A percentile compares a stretch with the other conserved stretches of the same genome.
Conservation (phyloP, 1,140 invertebrate genomes). For the Drosophila nikananu region DNA sequence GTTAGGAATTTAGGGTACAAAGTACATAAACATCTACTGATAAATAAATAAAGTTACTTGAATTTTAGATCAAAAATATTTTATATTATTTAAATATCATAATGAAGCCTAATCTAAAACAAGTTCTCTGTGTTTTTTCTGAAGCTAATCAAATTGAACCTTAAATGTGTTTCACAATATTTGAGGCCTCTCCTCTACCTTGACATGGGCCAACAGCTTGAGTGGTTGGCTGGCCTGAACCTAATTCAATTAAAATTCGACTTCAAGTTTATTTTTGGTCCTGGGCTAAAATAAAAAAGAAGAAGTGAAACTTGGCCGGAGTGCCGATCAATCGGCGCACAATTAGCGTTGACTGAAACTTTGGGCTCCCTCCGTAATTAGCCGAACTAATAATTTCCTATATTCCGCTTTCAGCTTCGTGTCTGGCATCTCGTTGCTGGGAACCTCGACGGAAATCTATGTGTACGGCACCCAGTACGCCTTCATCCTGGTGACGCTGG, state of each 20-base stretch:
- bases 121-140: no score
- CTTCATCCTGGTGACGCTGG: slow-evolving; percentile 88
- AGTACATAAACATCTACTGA: no score
- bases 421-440: slow-evolving; percentile 93
- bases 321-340: slow-evolving; percentile 39
- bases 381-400: slow-evolving; percentile 18
- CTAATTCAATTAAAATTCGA: slow-evolving; percentile 44
- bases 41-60: no score
- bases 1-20: neutral
- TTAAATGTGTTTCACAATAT: neutral
- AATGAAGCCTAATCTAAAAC: neutral
- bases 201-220: slow-evolving; percentile 10
- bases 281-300: neutral
- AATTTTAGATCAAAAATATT: neutral
- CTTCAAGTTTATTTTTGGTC: slow-evolving; percentile 11
- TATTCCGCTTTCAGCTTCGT: slow-evolving; percentile 89
- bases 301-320: slow-evolving; percentile 7
- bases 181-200: neutral
- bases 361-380: slow-evolving; percentile 35
- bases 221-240: slow-evolving; percentile 4
- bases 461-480: slow-evolving; percentile 92
- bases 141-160: neutral
- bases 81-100: neutral
- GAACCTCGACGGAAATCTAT: slow-evolving; percentile 94
- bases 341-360: slow-evolving; percentile 39